Conservation (phyloP, 2,888 invertebrate species). For the Ceraclea dissimilis region DNA sequence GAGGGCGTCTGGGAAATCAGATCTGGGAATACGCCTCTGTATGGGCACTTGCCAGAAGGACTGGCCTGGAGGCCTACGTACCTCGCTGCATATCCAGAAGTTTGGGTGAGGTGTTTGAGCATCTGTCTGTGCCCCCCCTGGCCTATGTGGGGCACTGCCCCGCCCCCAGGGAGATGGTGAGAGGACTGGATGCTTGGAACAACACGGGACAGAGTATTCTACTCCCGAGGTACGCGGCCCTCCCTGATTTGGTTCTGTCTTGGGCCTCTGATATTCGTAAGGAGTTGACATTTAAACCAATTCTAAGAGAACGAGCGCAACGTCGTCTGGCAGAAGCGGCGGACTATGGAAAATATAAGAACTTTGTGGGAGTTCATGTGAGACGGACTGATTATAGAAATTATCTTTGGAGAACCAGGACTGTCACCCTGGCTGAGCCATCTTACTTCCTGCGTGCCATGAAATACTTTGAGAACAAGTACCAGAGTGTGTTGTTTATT, state of each 20-base stretch:
- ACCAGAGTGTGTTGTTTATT: slow-evolving; percentile 36
- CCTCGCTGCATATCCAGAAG: slow-evolving; percentile 44
- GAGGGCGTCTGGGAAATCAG: slow-evolving; percentile 40
- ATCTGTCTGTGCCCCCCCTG: slow-evolving; percentile 46
- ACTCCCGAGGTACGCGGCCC: slow-evolving; percentile 45
- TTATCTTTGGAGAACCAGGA: slow-evolving; percentile 46
- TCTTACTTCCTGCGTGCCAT: slow-evolving; percentile 39
- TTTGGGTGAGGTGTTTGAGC: slow-evolving; percentile 48
- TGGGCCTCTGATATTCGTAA: slow-evolving; percentile 50
- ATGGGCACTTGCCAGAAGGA: slow-evolving; percentile 41
- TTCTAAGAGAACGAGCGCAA: slow-evolving; percentile 40
- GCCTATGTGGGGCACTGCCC: slow-evolving; percentile 49
- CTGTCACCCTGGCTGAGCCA: slow-evolving; percentile 35
- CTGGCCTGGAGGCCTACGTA: slow-evolving; percentile 42
- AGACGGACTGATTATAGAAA: slow-evolving; percentile 50
- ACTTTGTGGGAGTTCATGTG: slow-evolving; percentile 46
- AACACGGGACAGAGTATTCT: slow-evolving; percentile 50
- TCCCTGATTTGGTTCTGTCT: slow-evolving; percentile 46
- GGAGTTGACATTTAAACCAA: slow-evolving; percentile 47
- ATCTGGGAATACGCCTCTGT: slow-evolving; percentile 47
- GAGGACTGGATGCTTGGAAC: slow-evolving; percentile 46
- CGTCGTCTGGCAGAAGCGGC: slow-evolving; percentile 33
- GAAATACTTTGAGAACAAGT: slow-evolving; percentile 38
- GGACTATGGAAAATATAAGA: slow-evolving; percentile 26
- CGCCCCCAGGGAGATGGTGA: slow-evolving; percentile 40